A percentile compares a stretch with the other conserved stretches of the same genome.
phyloP scores from a whole-genome alignment of 2,888 invertebrate species.

The Eretmocerus hayati region DNA sequence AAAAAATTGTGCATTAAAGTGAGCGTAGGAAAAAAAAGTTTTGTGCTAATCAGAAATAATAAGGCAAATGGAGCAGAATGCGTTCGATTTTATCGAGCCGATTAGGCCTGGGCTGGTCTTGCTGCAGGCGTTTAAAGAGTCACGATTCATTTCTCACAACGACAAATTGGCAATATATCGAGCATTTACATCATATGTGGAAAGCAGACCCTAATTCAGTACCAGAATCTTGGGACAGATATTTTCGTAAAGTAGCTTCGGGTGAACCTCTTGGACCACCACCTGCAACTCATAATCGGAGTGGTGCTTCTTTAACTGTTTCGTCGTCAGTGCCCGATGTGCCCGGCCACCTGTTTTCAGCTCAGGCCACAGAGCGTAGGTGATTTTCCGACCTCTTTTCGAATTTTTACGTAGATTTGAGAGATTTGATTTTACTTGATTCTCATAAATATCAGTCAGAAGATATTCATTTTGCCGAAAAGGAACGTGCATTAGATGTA shows the following conservation, averaged over 20 bases:
- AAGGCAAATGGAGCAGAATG: slow-evolving; percentile 8
- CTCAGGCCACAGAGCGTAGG: neutral
- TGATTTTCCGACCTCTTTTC: neutral
- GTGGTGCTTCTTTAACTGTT: neutral
- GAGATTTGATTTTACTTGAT: neutral
- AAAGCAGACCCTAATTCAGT: slow-evolving; percentile 32
- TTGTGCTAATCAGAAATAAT: no score
- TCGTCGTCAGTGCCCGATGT: neutral
- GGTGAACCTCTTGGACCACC: neutral
- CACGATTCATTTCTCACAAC: slow-evolving; percentile 30
- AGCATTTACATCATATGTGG: slow-evolving; percentile 37
- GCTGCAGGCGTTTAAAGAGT: neutral
- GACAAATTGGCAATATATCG: slow-evolving; percentile 34
- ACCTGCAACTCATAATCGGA: neutral
- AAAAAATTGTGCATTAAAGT: no score
- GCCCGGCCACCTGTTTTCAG: neutral
- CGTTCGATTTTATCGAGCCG: neutral
- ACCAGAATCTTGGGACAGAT: slow-evolving; percentile 32
- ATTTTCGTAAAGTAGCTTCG: slow-evolving; percentile 22
- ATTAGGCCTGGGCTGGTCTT: neutral
- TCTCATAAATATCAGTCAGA: no score
- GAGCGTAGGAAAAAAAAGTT: no score
- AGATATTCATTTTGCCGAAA: no score
- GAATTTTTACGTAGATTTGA: neutral
- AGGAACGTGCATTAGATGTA: no score